Conservation (phyloP, 2,113 vertebrate species). For the Anguilla japonica region DNA sequence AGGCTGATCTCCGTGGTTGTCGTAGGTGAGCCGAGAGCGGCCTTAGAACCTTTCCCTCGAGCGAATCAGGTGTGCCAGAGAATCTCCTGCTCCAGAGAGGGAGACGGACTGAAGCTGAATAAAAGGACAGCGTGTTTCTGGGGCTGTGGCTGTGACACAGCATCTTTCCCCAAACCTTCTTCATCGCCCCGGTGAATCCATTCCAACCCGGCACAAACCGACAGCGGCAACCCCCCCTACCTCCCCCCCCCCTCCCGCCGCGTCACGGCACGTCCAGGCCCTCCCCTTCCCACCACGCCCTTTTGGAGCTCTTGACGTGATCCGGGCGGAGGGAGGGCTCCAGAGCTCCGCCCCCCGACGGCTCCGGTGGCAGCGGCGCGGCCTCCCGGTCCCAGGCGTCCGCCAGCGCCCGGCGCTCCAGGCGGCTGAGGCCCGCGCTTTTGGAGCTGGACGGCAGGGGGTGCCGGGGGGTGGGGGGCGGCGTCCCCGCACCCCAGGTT, state of each 20-base stretch:
- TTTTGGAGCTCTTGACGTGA: not conserved
- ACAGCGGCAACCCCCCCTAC: not conserved
- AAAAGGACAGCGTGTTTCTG: not conserved
- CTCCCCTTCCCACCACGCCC: not conserved
- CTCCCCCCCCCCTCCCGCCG: no score
- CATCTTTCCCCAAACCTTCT: not conserved
- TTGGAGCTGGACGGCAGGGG: not conserved
- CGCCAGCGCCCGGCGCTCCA: slow-evolving; percentile 75
- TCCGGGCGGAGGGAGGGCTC: no score
- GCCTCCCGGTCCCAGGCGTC: slow-evolving; percentile 81
- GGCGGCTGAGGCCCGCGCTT: slow-evolving; percentile 61
- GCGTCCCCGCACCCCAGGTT: slow-evolving; percentile 45
- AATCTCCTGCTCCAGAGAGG: not conserved
- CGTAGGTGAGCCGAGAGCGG: not conserved
- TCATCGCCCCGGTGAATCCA: not conserved
- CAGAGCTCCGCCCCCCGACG: not conserved
- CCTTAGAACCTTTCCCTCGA: not conserved
- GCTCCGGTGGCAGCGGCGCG: slow-evolving; percentile 17
- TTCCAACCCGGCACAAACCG: not conserved
- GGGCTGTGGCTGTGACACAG: no score
- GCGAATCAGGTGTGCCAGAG: not conserved
- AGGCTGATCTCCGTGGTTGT: not conserved
- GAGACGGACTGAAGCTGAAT: not conserved
- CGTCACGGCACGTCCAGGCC: not conserved
- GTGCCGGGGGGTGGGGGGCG: not conserved